Evolutionary conservation across 2,113 vertebrate genomes (phyloP).

Genomic region (Corythornis cristatus): DNA sequence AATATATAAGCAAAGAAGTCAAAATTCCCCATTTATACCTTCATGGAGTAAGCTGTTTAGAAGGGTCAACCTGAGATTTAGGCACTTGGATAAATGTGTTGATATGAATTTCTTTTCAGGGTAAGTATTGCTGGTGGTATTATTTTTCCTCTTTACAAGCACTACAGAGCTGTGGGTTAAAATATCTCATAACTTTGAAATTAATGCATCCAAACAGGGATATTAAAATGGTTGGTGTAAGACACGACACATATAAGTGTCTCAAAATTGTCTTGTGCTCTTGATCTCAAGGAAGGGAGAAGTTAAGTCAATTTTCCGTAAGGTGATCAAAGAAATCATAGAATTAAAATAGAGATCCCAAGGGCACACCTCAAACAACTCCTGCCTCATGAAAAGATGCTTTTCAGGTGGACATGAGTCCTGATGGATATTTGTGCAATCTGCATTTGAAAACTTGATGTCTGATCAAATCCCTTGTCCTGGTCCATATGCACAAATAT

Average conservation of each 20-base stretch:
- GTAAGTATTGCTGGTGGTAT: background rate
- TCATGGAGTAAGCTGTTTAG: background rate
- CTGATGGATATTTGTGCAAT: background rate
- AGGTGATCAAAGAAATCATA: background rate
- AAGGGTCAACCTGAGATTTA: background rate
- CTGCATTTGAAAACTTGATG: constrained; percentile 18
- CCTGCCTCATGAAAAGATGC: background rate
- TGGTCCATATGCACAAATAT: background rate
- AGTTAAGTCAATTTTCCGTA: background rate
- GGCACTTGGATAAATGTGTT: background rate
- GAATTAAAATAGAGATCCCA: background rate
- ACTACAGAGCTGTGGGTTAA: background rate
- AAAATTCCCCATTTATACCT: background rate
- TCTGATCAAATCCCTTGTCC: background rate
- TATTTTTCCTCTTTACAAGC: background rate
- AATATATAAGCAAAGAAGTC: background rate
- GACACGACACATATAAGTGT: background rate
- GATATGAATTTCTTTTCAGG: background rate
- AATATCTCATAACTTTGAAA: background rate
- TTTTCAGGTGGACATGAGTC: constrained; percentile 41
- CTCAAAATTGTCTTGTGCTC: background rate
- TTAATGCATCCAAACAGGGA: background rate
- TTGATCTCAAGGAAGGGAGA: background rate
- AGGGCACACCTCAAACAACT: background rate
- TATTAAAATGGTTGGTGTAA: background rate